Evolutionary conservation across 2,113 vertebrate genomes (phyloP).

Genomic region (Petrocephalus zakoni): DNA sequence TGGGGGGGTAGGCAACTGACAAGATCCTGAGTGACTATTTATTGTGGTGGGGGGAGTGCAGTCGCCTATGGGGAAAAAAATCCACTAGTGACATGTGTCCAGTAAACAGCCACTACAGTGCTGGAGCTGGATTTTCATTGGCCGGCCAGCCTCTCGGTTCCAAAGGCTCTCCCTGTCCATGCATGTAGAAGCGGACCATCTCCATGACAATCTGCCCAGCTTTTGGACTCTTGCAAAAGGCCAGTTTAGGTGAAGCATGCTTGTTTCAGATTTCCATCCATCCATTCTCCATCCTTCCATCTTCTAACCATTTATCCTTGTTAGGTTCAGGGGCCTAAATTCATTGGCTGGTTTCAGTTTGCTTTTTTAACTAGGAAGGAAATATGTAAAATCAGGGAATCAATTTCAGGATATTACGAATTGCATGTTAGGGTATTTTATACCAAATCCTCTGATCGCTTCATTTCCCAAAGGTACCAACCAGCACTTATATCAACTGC

Average conservation of each 20-base stretch:
- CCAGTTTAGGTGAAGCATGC: neutral
- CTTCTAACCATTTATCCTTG: no score
- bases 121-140: neutral
- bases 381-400: neutral
- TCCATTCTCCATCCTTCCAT: no score
- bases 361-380: neutral
- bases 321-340: no score
- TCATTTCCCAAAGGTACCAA: neutral
- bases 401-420: neutral
- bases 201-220: neutral
- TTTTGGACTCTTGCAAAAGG: neutral
- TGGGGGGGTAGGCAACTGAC: neutral
- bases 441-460: neutral
- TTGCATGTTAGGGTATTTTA: neutral
- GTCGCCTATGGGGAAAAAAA: neutral
- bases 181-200: neutral
- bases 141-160: neutral
- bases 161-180: neutral
- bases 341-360: no score
- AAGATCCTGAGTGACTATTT: constrained; percentile 9
- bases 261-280: neutral
- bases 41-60: neutral
- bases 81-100: neutral
- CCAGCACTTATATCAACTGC: neutral
- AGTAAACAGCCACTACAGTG: neutral